Base-by-base conservation (phyloP, 2,797 vertebrate genomes). In the Clamator glandarius region DNA sequence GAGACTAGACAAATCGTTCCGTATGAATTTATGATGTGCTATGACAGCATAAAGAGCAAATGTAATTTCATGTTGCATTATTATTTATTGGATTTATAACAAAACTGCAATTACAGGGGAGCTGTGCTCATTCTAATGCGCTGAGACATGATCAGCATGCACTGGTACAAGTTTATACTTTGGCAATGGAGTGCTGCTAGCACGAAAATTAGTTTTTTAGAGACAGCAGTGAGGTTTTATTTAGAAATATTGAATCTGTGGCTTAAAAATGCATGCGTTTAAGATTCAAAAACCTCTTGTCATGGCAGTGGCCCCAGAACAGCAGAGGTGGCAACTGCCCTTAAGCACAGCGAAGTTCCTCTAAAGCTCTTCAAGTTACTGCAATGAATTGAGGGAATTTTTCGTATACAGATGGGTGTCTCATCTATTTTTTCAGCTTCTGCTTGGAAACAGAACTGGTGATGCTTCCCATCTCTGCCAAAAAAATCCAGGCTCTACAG, bases 31-130 rank as follows among this genome's bases (percentile, higher is more conserved):
- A 52, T 50, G 59, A 84, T 89, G 59, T 59, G 77, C 33, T 73
- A 25, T 73, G 80, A 55, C 88, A 90, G 67, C 70, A 82, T 62
- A 87, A 95, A 76, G 52, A 90, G 44, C 88, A 91, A 93, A 70
- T 82, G 48, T 76, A 73, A 91, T 89, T 93, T 92, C 70, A 57
- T 41, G 13, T 90, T 92, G 48, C 70, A 33, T 92, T 91, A 91
- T 84, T 93, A 94, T 92, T 96, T 95, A 84, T 88, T 87, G 67
- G 59, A 35, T 94, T 92, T 92, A 50, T 86, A 84, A 76, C 87
- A 89, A 81, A 91, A 55, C 21, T 82, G 57, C 55, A 73, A 67
- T 94, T 93, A 58, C 44, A 82, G 63, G 6, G 31, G 25, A 84
- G 55, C 54, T 28, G 82, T 82, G 59, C 57, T 89, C 28, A 16